A percentile compares a stretch with the other conserved stretches of the same genome.
Conservation (phyloP, 2,113 vertebrate genomes). For the Pelecanus crispus region DNA sequence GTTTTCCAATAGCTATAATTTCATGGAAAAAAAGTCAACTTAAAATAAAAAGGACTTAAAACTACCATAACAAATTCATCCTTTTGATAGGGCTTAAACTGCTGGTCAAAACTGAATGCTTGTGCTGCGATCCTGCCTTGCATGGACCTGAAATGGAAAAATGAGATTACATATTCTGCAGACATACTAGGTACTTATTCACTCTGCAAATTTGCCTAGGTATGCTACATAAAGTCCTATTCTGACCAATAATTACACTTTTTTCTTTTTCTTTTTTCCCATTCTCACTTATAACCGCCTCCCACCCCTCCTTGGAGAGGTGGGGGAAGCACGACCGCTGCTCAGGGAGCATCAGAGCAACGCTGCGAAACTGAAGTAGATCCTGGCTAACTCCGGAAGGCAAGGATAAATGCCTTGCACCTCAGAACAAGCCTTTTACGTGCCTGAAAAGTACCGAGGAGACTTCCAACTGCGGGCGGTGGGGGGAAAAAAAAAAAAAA, state of each 20-base stretch:
- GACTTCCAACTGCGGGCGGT: no score
- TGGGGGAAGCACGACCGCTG: neutral
- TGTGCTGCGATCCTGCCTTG: constrained; percentile 70
- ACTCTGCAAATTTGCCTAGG: no score
- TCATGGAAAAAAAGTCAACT: neutral
- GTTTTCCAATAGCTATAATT: neutral
- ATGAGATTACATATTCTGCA: neutral
- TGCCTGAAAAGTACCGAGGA: neutral
- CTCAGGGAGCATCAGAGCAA: neutral
- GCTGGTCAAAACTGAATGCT: constrained; percentile 75
- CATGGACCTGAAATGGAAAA: constrained; percentile 72
- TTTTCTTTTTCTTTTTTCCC: neutral
- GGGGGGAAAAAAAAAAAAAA: no score
- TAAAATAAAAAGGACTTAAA: neutral
- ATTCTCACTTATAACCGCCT: neutral
- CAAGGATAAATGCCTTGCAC: neutral
- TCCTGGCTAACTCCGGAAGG: neutral
- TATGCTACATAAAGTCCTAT: neutral
- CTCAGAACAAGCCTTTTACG: neutral
- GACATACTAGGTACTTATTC: neutral
- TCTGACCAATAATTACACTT: neutral
- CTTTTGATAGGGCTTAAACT: constrained; percentile 69
- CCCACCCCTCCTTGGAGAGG: neutral
- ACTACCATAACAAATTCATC: constrained; percentile 76
- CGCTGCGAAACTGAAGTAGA: neutral